Conservation (phyloP, 2,888 invertebrate species). For the Agrochola circellaris region DNA sequence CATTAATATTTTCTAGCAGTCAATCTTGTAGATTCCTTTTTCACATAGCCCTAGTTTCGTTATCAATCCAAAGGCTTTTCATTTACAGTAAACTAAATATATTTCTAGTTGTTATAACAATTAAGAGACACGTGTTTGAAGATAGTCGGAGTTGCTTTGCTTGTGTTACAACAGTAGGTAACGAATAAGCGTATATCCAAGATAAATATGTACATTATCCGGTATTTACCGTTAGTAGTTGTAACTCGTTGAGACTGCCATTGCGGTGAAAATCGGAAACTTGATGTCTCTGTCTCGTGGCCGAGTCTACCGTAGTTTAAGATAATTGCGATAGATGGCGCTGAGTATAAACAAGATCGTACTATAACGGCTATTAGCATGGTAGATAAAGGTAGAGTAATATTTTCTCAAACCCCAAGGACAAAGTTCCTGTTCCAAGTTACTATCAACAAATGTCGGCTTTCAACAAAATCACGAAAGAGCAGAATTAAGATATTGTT, state of each 20-base stretch:
- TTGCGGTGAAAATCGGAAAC: conserved; percentile 33
- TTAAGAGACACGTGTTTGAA: too few relatives aligned
- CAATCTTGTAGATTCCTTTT: too few relatives aligned
- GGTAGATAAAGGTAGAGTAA: background rate
- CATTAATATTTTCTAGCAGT: too few relatives aligned
- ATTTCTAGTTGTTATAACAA: too few relatives aligned
- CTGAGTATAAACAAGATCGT: background rate
- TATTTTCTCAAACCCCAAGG: background rate
- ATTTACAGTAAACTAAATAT: too few relatives aligned
- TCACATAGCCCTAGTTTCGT: too few relatives aligned
- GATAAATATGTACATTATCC: too few relatives aligned
- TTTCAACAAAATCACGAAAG: background rate
- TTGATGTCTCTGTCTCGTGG: background rate
- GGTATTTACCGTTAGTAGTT: conserved; percentile 4
- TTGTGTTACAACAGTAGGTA: too few relatives aligned
- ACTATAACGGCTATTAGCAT: background rate
- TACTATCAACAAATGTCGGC: background rate
- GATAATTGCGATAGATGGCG: conserved; percentile 32
- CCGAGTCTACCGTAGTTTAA: background rate
- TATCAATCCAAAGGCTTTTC: too few relatives aligned
- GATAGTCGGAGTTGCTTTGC: too few relatives aligned
- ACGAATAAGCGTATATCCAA: too few relatives aligned
- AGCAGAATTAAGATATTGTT: background rate
- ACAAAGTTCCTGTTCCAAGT: background rate
- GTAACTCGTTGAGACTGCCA: background rate